Percentiles rank a stretch among this genome's conserved stretches.
Conservation (phyloP, 1,140 invertebrate species). For the Pissodes strobi region DNA sequence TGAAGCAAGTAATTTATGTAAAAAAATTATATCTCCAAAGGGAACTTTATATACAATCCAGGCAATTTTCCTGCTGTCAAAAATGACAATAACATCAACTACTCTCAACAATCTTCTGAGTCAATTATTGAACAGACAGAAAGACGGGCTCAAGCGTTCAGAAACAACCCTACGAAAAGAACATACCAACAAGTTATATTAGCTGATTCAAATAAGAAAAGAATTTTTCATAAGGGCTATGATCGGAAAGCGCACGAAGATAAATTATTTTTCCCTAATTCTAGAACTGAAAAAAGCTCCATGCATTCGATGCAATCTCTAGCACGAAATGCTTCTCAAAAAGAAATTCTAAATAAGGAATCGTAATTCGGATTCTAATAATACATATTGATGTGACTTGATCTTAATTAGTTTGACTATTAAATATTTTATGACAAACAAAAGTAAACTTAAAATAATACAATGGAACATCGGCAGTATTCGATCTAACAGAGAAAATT, state of each 20-base stretch:
- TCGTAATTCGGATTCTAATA: too few relatives aligned
- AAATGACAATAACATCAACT: neutral
- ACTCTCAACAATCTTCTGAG: neutral
- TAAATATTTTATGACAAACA: too few relatives aligned
- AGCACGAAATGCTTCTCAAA: too few relatives aligned
- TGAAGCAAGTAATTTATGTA: neutral
- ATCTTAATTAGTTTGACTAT: too few relatives aligned
- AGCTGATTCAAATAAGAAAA: neutral
- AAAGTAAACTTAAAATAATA: conserved; percentile 10
- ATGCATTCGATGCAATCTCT: too few relatives aligned
- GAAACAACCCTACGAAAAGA: neutral
- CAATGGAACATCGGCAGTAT: conserved; percentile 22
- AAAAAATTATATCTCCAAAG: neutral
- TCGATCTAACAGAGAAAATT: conserved; percentile 5
- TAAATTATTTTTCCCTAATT: neutral
- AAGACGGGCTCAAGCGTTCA: neutral
- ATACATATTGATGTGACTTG: too few relatives aligned
- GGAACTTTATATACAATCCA: neutral
- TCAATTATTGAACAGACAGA: neutral
- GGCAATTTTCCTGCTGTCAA: conserved; percentile 4
- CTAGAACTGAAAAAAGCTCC: neutral
- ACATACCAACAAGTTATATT: neutral
- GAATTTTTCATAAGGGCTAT: neutral
- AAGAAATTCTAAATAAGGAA: too few relatives aligned
- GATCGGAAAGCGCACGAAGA: neutral